phyloP scores from a whole-genome alignment of 2,888 invertebrate species.

The Tipula confusa region DNA sequence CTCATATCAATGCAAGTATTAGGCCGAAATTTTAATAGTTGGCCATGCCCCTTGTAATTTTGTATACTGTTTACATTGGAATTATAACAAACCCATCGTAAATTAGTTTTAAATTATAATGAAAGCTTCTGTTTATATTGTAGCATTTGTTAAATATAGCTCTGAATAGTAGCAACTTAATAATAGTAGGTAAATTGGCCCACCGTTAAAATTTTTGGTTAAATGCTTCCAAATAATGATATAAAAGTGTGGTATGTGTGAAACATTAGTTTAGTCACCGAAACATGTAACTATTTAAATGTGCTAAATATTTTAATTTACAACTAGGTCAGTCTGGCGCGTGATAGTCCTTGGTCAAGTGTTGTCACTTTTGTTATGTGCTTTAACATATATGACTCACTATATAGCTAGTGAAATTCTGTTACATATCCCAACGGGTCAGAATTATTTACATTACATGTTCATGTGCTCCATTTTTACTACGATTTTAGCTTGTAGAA shows the following conservation, averaged over 20 bases:
- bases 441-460: slow-evolving; percentile 30
- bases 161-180: too few relatives aligned
- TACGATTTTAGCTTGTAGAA: slow-evolving; percentile 27
- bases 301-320: neutral
- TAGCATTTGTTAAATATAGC: too few relatives aligned
- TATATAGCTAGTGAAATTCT: slow-evolving; percentile 10
- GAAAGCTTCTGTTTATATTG: too few relatives aligned
- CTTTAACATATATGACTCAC: slow-evolving; percentile 40
- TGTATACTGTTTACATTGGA: neutral
- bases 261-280: neutral
- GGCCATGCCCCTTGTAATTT: neutral
- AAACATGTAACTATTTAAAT: neutral
- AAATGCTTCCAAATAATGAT: neutral
- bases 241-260: neutral
- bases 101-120: too few relatives aligned
- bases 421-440: slow-evolving; percentile 26
- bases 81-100: neutral
- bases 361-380: slow-evolving; percentile 69
- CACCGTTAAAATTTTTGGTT: neutral
- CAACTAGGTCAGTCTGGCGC: slow-evolving; percentile 65
- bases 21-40: neutral
- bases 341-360: slow-evolving; percentile 70
- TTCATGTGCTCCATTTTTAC: slow-evolving; percentile 26
- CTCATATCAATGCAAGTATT: neutral
- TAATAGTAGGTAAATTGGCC: neutral